Evolutionary conservation across 1,140 invertebrate genomes (phyloP).

Genomic region (Philaenus spumarius): DNA sequence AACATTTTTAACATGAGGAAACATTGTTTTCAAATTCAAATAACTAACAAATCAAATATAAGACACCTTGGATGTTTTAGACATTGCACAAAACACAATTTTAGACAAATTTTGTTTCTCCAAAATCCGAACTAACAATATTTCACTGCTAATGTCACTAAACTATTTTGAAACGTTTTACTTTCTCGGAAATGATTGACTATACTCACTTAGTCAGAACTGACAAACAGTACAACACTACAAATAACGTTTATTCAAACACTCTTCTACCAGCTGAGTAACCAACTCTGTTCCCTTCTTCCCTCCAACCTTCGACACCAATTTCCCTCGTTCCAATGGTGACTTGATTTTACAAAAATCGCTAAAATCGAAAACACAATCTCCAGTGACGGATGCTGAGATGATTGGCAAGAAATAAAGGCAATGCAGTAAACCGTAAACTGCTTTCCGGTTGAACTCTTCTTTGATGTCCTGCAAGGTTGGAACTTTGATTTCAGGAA

Average conservation of each 20-base stretch:
- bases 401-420: slow-evolving; percentile 33
- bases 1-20: too few species aligned
- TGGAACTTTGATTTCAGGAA: slow-evolving; percentile 2
- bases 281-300: background rate
- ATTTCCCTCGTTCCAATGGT: background rate
- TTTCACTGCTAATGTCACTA: too few species aligned
- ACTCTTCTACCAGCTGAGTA: background rate
- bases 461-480: slow-evolving; percentile 31
- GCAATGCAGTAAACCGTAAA: slow-evolving; percentile 36
- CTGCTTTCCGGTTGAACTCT: slow-evolving; percentile 32
- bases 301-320: background rate
- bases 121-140: too few species aligned
- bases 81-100: too few species aligned
- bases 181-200: too few species aligned
- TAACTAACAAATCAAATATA: too few species aligned
- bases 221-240: too few species aligned
- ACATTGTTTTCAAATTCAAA: too few species aligned
- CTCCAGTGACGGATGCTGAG: slow-evolving; percentile 22
- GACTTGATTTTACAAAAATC: background rate
- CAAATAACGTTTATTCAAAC: background rate
- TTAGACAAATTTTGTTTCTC: too few species aligned
- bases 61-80: too few species aligned
- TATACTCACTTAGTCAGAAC: too few species aligned
- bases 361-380: background rate
- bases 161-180: too few species aligned